phyloP scores from a whole-genome alignment of 2,113 vertebrate genomes.

The Chloropsis hardwickii region DNA sequence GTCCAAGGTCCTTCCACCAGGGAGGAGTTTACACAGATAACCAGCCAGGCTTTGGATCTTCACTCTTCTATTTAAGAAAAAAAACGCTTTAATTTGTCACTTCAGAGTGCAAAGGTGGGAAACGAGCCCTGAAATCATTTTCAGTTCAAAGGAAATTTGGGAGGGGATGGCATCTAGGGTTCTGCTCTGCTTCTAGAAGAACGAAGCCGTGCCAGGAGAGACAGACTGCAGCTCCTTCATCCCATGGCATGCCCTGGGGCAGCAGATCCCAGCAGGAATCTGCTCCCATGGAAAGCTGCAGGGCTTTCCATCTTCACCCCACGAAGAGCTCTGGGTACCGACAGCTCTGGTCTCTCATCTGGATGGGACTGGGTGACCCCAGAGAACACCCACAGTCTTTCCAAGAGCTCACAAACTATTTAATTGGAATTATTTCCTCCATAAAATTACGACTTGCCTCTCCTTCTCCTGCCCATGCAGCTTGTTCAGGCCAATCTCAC shows the following conservation, averaged over 20 bases:
- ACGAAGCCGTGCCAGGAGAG: background rate
- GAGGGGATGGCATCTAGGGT: background rate
- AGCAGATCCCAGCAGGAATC: background rate
- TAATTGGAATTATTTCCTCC: background rate
- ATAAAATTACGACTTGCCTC: accelerated
- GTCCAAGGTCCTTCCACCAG: background rate
- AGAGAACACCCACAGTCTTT: background rate
- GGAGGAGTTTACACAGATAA: background rate
- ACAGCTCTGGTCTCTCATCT: accelerated
- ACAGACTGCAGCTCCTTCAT: background rate
- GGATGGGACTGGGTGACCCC: background rate
- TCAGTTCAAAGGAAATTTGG: background rate
- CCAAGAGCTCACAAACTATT: background rate
- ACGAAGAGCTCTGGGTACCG: background rate
- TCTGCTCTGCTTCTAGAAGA: background rate
- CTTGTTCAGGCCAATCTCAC: background rate
- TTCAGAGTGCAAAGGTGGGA: background rate
- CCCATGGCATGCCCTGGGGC: background rate
- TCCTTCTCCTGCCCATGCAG: background rate
- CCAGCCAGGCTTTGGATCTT: background rate
- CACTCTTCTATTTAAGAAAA: background rate
- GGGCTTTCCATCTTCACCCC: background rate
- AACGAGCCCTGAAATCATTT: background rate
- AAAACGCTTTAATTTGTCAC: background rate
- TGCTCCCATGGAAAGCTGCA: background rate